phyloP scores from a whole-genome alignment of 2,113 vertebrate genomes.

The Elanus axillaris region DNA sequence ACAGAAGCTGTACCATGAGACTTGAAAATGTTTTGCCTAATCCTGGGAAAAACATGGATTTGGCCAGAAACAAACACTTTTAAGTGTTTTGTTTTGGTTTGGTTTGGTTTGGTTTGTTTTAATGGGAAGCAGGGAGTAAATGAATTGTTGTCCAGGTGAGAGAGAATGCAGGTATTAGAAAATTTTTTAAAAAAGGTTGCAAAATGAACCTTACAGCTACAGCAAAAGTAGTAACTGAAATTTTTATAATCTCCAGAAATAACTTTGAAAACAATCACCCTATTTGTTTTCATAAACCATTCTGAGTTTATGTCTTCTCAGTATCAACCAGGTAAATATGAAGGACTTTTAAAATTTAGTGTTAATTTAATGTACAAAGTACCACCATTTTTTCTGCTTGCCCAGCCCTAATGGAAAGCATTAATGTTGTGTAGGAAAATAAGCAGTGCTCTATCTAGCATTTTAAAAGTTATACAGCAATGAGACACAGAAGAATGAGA shows the following conservation, averaged over 20 bases:
- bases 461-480: background rate
- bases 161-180: background rate
- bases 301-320: background rate
- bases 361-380: background rate
- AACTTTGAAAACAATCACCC: background rate
- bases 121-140: background rate
- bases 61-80: background rate
- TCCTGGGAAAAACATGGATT: background rate
- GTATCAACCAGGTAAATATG: background rate
- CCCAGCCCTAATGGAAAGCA: background rate
- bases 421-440: slow-evolving; percentile 24
- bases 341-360: background rate
- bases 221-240: background rate
- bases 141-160: background rate
- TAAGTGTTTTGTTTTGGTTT: fast-evolving
- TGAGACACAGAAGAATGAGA: background rate
- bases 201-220: background rate
- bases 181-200: background rate
- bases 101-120: fast-evolving
- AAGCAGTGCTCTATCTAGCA: background rate
- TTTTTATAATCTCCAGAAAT: background rate
- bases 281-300: background rate
- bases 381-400: background rate
- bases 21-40: background rate
- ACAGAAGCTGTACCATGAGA: background rate